Evolutionary conservation across 2,888 invertebrate genomes (phyloP).

Genomic region (Melipona bicolor): DNA sequence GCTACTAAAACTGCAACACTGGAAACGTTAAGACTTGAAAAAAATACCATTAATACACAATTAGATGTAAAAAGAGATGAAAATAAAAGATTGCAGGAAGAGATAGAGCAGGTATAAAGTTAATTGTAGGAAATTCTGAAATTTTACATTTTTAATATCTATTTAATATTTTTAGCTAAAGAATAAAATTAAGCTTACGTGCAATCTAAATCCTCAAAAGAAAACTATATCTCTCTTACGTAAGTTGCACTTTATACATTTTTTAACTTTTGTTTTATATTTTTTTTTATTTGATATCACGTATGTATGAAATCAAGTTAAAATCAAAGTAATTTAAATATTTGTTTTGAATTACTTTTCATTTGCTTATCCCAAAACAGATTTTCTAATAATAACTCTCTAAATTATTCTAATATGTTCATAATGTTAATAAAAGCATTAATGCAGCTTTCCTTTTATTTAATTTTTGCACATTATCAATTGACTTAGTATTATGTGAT

Average conservation of each 20-base stretch:
- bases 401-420: conserved; percentile 45
- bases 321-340: conserved; percentile 23
- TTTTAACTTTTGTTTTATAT: conserved; percentile 24
- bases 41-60: conserved; percentile 72
- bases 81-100: conserved; percentile 75
- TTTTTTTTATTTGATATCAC: background rate
- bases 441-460: conserved; percentile 38
- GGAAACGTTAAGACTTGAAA: conserved; percentile 78
- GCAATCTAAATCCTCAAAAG: conserved; percentile 58
- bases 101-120: conserved; percentile 73
- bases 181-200: conserved; percentile 70
- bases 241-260: conserved; percentile 60
- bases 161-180: conserved; percentile 69
- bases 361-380: conserved; percentile 5
- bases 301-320: background rate
- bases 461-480: conserved; percentile 35
- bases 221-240: conserved; percentile 34
- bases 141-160: background rate
- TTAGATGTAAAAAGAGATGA: conserved; percentile 73
- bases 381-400: conserved; percentile 23
- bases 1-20: conserved; percentile 75
- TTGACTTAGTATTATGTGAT: conserved; percentile 65
- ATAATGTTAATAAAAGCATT: conserved; percentile 35
- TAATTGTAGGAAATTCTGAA: background rate
- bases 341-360: conserved; percentile 30